Evolutionary conservation across 1,140 invertebrate genomes (phyloP), one percentile per base, ranked within the genome.

Genomic region (Atta colombica): DNA sequence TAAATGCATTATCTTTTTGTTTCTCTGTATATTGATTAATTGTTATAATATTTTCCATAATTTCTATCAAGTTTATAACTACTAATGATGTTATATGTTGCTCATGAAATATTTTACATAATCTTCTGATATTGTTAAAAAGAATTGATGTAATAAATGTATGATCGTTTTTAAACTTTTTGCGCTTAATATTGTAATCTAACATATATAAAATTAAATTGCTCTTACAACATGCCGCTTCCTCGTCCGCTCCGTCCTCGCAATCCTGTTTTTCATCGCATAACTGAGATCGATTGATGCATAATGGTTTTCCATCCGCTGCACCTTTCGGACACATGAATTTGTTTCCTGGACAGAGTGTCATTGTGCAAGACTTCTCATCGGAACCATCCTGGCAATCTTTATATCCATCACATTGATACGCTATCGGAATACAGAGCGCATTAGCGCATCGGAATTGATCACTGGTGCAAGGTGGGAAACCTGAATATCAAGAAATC

Each of bases 381-480:
- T 99, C 99, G 10, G 97, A 97, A 45, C 97, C 97, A 91, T 99
- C 99, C 0, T 96, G 96, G 94, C 98, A 99, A 93, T 99, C 98
- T 77, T 97, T 96, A 93, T 98, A 97, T 14, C 97, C 97, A 89
- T 98, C 98, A 95, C 98, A 98, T 88, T 97, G 97, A 94, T 97
- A 98, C 39, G 96, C 97, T 14, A 96, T 96, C 0, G 99, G 98
- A 77, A 99, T 98, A 95, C 99, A 99, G 18, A 99, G 96, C 6
- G 98, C 98, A 94, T 99, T 99, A 58, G 97, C 97, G 95, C 99
- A 99, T 31, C 98, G 96, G 94, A 99, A 99, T 95, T 99, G 98
- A 10, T 98, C 98, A 68, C 97, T 97, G 90, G 98, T 97, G 95
- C 99, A 99, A 0, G 97, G 96, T 1, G 98, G 98, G 93, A 99